Base-by-base conservation (phyloP, 2,888 invertebrate species). In the Xylophagus ater region DNA sequence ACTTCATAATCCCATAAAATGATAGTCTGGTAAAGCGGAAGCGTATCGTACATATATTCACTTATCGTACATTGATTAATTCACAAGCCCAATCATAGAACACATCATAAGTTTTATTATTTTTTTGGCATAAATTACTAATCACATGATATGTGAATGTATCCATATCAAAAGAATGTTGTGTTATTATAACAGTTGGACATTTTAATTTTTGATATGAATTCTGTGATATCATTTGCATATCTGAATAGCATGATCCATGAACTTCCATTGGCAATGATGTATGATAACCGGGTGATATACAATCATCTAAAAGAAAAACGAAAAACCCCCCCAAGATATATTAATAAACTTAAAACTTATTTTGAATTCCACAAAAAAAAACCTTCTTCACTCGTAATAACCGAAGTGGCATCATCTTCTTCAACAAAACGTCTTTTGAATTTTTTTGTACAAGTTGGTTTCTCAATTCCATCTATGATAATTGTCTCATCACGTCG, bases 31-130 rank as follows among this genome's bases (percentile, higher is more conserved):
- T 14, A 4, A 17, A 26, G n/a, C 20, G 19, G 8, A 20, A 18
- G 2, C 14, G 14, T 14, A 30, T 4, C 15, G 17, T 5, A 7
- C 7, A 31, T 14, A 18, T 9, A 13, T 28, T 21, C 29, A 13
- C 13, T 6, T 28, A n/a, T 44, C 49, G 45, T 46, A 60, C 63
- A 47, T 56, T 59, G 18, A 65, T 55, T 23, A 64, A 45, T 45
- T 65, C 65, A 43, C 59, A 64, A 2, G 64, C 65, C 62, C 64
- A 62, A 44, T 65, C 65, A 38, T 63, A 61, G 48, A 65, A 62
- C 17, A 65, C 60, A 43, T 62, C 62, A 45, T 65, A 65, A 32
- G 55, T 60, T 45, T 65, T 64, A 30, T 65, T 62, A 45, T 65
- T 62, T 43, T 59, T 62, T 34, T 62, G 60, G 41, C 65, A 65